Conservation (phyloP, 2,113 vertebrate genomes). For the Eublepharis macularius region DNA sequence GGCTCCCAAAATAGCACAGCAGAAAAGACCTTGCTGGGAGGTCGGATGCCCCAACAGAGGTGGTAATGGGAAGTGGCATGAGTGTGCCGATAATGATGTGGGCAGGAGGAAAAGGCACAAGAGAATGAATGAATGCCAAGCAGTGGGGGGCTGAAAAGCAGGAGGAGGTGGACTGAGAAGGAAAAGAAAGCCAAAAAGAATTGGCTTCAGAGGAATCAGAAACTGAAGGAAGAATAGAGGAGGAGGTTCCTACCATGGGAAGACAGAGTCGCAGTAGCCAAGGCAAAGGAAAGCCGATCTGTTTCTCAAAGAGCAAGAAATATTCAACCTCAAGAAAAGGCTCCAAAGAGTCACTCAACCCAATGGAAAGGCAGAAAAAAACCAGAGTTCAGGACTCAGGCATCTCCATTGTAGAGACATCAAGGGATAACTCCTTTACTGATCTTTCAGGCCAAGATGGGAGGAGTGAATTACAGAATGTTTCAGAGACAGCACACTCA, state of each 20-base stretch:
- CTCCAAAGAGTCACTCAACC: not conserved
- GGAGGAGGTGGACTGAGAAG: not conserved
- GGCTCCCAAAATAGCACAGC: conserved; percentile 47
- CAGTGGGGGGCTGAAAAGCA: not conserved
- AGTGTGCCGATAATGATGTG: not conserved
- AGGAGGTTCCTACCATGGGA: not conserved
- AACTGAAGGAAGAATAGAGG: not conserved
- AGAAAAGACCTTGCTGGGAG: conserved; percentile 18
- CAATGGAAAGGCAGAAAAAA: not conserved
- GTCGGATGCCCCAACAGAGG: conserved; percentile 23
- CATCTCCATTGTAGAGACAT: not conserved
- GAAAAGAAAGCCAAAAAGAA: conserved; percentile 5
- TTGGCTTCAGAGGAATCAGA: not conserved
- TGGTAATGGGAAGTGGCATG: not conserved
- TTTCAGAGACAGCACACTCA: not conserved
- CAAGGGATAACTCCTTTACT: not conserved
- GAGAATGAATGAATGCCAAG: not conserved
- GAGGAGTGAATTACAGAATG: no score
- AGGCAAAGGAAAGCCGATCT: conserved; percentile 24
- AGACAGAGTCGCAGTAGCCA: not conserved
- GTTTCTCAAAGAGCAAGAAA: not conserved
- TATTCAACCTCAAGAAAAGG: not conserved
- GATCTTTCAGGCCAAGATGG: not conserved
- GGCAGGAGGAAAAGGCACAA: not conserved
- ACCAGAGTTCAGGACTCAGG: no score